Base-by-base conservation (phyloP, 2,113 vertebrate species). In the Laticauda laticaudata region DNA sequence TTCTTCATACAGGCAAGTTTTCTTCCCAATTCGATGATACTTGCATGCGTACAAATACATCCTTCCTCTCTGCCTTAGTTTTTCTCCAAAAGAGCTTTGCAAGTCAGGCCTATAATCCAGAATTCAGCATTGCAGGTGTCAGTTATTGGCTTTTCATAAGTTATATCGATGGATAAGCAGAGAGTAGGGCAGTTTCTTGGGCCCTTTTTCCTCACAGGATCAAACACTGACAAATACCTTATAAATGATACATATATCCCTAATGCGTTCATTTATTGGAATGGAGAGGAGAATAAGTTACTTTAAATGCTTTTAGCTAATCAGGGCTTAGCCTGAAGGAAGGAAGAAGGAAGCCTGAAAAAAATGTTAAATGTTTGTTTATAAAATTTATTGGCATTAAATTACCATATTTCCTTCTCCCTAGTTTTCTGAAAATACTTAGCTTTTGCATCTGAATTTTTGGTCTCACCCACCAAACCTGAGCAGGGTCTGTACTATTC, bases 1-100 rank as follows among this genome's bases (percentile, higher is more conserved):
- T 99, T 92, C 97, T 98, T 94, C 99, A 99, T 95, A 99, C 98
- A 0, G 99, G 99, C 99, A 93, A 97, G 98, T 94, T 45, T 54
- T 48, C 92, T 45, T 26, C 51, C 53, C 39, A 12, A 9, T n/a
- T 48, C 5, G 3, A 6, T 20, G 21, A 91, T 34, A 15, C 43
- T 89, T 14, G n/a, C n/a, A 39, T 11, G 0, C 51, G 24, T 57
- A 29, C 20, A 39, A 21, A 39, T 81, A 5, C 23, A n/a, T 81
- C 51, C 21, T 14, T 56, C 2, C 54, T 3, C 53, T 59, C 53
- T 55, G 29, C 14, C 24, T 64, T 34, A 29, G 45, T 54, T 51
- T 21, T 11, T 23, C 12, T 92, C 61, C 29, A 24, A 6, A 43
- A 86, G 12, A 26, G 43, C 29, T 61, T 8, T 39, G 26, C 45